A percentile compares a stretch with the other conserved stretches of the same genome.
These are phyloP conservation scores for Eurystomus gularis DNA, from an alignment of 2,113 vertebrate genomes.

Conservation along the genomic window DNA sequence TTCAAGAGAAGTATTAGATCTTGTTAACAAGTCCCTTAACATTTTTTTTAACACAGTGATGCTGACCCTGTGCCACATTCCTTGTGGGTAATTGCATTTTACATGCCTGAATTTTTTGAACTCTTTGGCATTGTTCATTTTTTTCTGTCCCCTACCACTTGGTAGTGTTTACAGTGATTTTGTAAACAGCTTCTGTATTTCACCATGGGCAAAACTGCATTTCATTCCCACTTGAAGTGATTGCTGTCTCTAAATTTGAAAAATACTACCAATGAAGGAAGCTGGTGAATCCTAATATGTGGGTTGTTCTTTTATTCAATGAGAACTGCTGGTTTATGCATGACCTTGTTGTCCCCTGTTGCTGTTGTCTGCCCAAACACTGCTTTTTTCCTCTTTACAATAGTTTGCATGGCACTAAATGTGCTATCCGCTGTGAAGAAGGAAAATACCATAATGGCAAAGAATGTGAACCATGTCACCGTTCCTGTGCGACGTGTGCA, in stretches of 20 bases:
- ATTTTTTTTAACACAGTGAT: background rate
- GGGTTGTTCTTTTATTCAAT: background rate
- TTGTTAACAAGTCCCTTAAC: background rate
- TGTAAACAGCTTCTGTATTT: background rate
- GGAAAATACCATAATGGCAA: slow-evolving; percentile 90
- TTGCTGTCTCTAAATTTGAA: background rate
- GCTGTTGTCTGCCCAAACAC: background rate
- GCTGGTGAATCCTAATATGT: background rate
- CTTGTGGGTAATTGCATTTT: background rate
- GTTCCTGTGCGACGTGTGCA: slow-evolving; percentile 90
- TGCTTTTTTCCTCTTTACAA: background rate
- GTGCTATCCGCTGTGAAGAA: slow-evolving; percentile 86
- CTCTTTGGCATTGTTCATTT: background rate
- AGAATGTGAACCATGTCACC: slow-evolving; percentile 90
- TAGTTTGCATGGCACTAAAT: slow-evolving; percentile 90
- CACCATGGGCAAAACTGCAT: background rate
- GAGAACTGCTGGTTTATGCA: background rate
- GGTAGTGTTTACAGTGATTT: background rate
- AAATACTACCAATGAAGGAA: background rate
- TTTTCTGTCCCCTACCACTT: background rate
- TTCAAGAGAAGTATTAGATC: background rate
- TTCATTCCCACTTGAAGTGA: background rate
- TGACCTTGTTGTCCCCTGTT: background rate
- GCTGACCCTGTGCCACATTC: background rate
- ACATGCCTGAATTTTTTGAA: background rate